phyloP scores from a whole-genome alignment of 2,113 vertebrate genomes.

The Muscicapa adusta region DNA sequence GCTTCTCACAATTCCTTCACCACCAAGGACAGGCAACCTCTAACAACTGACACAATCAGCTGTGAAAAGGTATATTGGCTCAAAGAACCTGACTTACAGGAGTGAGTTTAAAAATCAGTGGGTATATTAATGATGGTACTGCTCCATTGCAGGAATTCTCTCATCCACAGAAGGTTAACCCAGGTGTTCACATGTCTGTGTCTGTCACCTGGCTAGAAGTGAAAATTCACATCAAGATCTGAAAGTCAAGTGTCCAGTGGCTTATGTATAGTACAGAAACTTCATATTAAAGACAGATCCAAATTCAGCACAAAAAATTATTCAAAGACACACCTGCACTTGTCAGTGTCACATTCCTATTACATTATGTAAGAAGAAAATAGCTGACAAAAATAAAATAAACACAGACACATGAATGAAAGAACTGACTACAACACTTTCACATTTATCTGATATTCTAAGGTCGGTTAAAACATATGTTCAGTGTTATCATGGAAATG shows the following conservation, averaged over 20 bases:
- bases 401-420: not conserved
- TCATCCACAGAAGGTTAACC: not conserved
- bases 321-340: not conserved
- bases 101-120: not conserved
- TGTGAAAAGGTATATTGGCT: not conserved
- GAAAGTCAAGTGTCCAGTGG: rapidly evolving
- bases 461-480: not conserved
- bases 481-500: not conserved
- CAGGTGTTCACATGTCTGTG: not conserved
- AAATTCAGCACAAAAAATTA: not conserved
- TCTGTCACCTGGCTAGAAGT: not conserved
- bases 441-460: not conserved
- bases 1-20: not conserved
- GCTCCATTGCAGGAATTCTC: not conserved
- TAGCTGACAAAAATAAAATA: conserved; percentile 38
- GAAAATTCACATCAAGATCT: not conserved
- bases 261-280: not conserved
- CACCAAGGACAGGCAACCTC: not conserved
- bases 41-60: not conserved
- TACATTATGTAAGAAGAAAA: conserved; percentile 20
- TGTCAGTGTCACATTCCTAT: conserved; percentile 38
- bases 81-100: not conserved
- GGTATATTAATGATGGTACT: not conserved
- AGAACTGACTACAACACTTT: not conserved
- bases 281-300: not conserved